These are phyloP conservation scores for Agelas oroides DNA, from an alignment of 37 sponge, comb jelly and placozoan species.

Conservation along the genomic window DNA sequence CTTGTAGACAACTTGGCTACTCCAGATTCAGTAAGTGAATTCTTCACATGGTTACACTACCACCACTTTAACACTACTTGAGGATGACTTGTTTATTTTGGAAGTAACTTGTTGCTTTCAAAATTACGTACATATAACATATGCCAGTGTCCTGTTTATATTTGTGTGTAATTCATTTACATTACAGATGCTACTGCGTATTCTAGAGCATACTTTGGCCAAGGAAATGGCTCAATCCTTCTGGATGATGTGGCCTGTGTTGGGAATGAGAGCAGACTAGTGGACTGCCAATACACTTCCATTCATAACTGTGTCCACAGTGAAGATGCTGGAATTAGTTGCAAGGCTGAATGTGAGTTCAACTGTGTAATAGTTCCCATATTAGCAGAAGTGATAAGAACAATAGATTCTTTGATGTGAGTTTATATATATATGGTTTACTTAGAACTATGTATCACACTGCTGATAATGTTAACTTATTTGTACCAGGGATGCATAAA, in stretches of 20 bases:
- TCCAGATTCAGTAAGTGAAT: too few species aligned
- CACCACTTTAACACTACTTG: too few species aligned
- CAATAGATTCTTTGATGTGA: too few species aligned
- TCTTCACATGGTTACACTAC: too few species aligned
- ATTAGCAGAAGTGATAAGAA: too few species aligned
- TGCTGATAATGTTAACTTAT: too few species aligned
- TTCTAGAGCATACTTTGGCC: neutral
- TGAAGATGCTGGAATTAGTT: constrained; percentile 8
- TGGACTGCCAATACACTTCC: neutral
- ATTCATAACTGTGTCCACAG: neutral
- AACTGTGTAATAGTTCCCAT: too few species aligned
- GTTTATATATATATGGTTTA: too few species aligned
- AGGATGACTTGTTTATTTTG: too few species aligned
- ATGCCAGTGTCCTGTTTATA: neutral
- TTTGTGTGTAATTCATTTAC: neutral
- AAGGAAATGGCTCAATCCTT: neutral
- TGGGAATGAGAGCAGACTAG: neutral
- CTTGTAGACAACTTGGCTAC: neutral
- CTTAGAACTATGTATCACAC: too few species aligned
- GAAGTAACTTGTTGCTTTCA: too few species aligned
- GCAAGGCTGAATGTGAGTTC: neutral
- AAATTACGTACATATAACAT: neutral
- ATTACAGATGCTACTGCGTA: neutral
- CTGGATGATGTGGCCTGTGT: neutral
- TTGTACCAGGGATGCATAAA: too few species aligned